Evolutionary conservation across 2,888 invertebrate genomes (phyloP).

Genomic region (Parascotia fuliginaria): DNA sequence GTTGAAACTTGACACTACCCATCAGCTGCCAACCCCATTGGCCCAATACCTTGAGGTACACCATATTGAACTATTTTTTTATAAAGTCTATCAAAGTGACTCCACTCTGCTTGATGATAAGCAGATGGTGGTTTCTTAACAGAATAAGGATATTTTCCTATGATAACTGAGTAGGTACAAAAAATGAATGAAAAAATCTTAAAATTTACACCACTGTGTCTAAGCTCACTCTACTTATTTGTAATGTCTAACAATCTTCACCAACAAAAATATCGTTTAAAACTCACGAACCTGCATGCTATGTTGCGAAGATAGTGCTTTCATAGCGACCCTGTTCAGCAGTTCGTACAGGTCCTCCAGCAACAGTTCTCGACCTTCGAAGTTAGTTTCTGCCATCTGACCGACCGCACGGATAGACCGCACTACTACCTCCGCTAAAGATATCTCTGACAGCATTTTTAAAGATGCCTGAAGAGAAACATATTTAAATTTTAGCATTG

Average conservation of each 20-base stretch:
- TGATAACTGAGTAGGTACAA: too few relatives aligned
- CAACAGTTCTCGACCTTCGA: constrained; percentile 66
- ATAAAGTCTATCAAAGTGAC: too few relatives aligned
- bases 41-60: too few relatives aligned
- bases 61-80: too few relatives aligned
- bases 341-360: constrained; percentile 65
- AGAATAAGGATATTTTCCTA: too few relatives aligned
- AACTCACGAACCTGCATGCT: constrained; percentile 61
- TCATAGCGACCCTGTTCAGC: constrained; percentile 61
- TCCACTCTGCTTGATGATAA: too few relatives aligned
- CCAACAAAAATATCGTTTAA: not conserved
- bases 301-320: constrained; percentile 61
- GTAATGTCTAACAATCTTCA: not conserved
- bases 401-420: constrained; percentile 64
- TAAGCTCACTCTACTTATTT: too few relatives aligned
- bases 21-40: too few relatives aligned
- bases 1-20: too few relatives aligned
- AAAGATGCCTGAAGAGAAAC: constrained; percentile 57
- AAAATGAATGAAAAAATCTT: too few relatives aligned
- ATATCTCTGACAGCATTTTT: constrained; percentile 65
- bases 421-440: constrained; percentile 66
- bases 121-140: too few relatives aligned
- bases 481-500: not conserved
- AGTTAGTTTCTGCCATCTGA: constrained; percentile 41
- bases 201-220: too few relatives aligned